Percentiles rank a stretch among this genome's conserved stretches.
Evolutionary conservation across 2,797 vertebrate genomes (phyloP).

Genomic region (Chelonia mydas): DNA sequence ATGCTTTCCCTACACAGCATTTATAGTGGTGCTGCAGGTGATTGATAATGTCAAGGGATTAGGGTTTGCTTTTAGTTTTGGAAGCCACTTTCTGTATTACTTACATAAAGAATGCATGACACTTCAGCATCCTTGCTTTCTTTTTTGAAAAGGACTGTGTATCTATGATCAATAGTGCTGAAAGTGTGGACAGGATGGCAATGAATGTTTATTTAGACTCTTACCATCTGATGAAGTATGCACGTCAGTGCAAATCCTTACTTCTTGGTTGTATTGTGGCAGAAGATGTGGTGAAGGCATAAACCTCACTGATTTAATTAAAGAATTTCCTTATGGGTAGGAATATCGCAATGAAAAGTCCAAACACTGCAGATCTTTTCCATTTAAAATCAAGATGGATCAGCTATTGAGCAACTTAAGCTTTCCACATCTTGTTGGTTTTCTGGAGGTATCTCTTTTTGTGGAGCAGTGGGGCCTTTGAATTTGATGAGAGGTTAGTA

Average conservation of each 20-base stretch:
- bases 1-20: rapidly evolving
- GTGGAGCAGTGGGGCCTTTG: background rate
- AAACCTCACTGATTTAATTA: rapidly evolving
- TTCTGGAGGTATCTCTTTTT: background rate
- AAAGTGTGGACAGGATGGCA: background rate
- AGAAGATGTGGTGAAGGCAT: background rate
- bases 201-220: background rate
- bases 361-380: background rate
- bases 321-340: background rate
- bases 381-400: background rate
- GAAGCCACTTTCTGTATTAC: rapidly evolving
- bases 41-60: background rate
- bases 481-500: background rate
- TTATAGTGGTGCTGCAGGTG: background rate
- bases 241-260: background rate
- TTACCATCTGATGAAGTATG: background rate
- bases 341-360: background rate
- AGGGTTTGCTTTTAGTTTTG: background rate
- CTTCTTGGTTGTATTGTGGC: background rate
- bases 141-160: background rate
- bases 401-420: background rate
- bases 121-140: rapidly evolving
- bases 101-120: background rate
- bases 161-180: background rate
- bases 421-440: background rate